phyloP scores from a whole-genome alignment of 2,113 vertebrate species.

The Pseudonaja textilis region DNA sequence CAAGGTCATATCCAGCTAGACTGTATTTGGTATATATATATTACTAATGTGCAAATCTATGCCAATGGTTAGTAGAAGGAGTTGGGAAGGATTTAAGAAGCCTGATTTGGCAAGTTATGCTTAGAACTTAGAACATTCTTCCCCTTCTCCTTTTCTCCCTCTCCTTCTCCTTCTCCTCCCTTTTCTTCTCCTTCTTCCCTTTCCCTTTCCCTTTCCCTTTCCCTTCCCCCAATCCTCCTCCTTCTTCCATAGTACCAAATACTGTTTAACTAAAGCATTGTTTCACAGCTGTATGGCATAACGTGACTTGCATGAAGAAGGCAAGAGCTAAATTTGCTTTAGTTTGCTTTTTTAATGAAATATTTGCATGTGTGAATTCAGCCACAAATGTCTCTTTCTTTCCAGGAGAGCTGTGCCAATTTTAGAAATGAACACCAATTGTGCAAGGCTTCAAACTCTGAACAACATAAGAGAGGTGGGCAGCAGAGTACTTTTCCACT shows the following conservation, averaged over 20 bases:
- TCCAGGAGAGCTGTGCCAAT: background rate
- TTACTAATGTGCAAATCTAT: background rate
- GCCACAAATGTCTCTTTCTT: background rate
- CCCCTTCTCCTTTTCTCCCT: no score
- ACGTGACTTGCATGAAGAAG: background rate
- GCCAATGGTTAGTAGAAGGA: background rate
- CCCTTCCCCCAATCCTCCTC: background rate
- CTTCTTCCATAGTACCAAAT: background rate
- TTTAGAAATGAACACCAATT: background rate
- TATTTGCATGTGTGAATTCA: background rate
- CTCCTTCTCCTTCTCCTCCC: no score
- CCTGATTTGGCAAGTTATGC: background rate
- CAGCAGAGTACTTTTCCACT: slow-evolving; percentile 24
- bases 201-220: no score
- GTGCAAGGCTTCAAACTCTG: slow-evolving; percentile 2
- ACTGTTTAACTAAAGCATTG: background rate
- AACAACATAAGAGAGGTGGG: background rate
- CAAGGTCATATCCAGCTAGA: no score
- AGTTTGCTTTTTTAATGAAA: background rate
- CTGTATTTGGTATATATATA: no score
- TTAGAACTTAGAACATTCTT: background rate
- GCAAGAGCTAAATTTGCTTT: background rate
- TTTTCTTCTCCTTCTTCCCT: no score
- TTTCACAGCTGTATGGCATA: background rate
- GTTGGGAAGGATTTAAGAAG: background rate